Percentiles rank a stretch among this genome's conserved stretches.
Conservation (phyloP, 2,797 vertebrate genomes). For the Urosaurus nigricauda region DNA sequence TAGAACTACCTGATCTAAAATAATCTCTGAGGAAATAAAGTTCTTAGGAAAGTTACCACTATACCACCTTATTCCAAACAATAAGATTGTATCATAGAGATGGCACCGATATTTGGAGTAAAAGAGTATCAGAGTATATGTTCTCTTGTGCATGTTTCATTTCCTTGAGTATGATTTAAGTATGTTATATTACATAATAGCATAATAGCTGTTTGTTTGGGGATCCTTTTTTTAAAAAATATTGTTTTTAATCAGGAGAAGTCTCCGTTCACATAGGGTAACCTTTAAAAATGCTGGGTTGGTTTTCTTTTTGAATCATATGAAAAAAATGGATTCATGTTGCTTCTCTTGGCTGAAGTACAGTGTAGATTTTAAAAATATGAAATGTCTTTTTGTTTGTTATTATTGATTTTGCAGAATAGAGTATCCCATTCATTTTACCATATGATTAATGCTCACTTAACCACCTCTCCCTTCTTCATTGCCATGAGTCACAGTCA, state of each 20-base stretch:
- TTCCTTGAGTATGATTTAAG: background rate
- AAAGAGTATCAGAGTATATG: too few relatives aligned
- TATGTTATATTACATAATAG: conserved; percentile 17
- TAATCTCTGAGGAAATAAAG: background rate
- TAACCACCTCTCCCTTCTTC: conserved; percentile 43
- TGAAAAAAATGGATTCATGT: conserved; percentile 15
- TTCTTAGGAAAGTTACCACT: background rate
- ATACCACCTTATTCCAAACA: background rate
- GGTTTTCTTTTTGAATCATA: conserved; percentile 48
- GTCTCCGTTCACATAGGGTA: conserved; percentile 40
- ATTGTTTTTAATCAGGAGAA: conserved; percentile 65
- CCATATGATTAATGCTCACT: conserved; percentile 33
- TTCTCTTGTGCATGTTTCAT: background rate
- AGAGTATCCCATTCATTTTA: conserved; percentile 33
- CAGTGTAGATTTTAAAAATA: background rate
- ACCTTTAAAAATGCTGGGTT: conserved; percentile 50
- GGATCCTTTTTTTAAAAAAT: too few relatives aligned
- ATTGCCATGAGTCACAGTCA: conserved; percentile 29
- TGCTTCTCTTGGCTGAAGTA: conserved; percentile 57
- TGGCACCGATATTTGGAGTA: background rate
- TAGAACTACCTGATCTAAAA: background rate
- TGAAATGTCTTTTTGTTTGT: conserved; percentile 39
- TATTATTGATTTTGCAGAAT: conserved; percentile 29
- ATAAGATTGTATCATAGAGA: background rate
- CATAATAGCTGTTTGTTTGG: background rate